Conservation (phyloP, 2,888 invertebrate species). For the Rhodophaea formosa region DNA sequence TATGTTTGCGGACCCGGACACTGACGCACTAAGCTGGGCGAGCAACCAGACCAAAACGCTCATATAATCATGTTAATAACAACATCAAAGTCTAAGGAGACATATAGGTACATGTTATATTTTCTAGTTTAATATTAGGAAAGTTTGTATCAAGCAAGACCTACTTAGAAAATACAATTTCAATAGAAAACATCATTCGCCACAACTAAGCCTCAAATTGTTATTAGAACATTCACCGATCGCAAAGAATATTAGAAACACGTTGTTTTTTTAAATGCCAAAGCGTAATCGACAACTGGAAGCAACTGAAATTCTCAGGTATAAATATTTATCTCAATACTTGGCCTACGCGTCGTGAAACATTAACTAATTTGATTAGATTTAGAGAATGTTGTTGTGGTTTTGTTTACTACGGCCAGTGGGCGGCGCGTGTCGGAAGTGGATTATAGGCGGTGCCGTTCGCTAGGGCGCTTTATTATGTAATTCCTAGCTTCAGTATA, state of each 20-base stretch:
- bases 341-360: conserved; percentile 25
- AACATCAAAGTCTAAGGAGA: no score
- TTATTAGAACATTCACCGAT: background rate
- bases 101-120: no score
- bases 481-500: conserved; percentile 23
- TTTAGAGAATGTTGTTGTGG: conserved; percentile 47
- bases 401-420: conserved; percentile 51
- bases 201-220: no score
- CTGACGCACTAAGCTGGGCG: no score
- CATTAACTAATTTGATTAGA: conserved; percentile 24
- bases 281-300: background rate
- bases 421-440: conserved; percentile 50
- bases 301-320: background rate
- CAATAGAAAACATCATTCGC: no score
- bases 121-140: no score
- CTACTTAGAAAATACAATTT: no score
- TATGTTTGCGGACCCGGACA: no score
- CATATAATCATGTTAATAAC: no score
- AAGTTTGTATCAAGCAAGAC: no score
- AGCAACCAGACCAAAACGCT: no score
- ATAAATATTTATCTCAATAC: conserved; percentile 16
- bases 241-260: background rate
- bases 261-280: background rate
- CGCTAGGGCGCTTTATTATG: conserved; percentile 31
- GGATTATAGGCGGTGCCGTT: conserved; percentile 41